Conservation (phyloP, 2,888 invertebrate species). For the Caenorhabditis angaria region DNA sequence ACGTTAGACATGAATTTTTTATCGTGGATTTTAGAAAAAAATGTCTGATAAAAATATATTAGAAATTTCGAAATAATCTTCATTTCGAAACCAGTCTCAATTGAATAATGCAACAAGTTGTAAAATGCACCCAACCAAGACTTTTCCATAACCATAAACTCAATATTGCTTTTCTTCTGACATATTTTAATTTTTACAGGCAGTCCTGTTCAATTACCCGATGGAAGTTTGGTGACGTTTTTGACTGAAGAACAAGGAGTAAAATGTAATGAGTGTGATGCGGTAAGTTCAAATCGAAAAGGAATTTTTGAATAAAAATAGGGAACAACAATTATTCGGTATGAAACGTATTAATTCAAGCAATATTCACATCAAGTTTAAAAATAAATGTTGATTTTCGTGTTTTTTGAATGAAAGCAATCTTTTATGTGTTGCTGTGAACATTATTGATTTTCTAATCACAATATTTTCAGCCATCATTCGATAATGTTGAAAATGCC, state of each 20-base stretch:
- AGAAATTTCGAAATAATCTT: not conserved
- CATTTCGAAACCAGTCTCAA: not conserved
- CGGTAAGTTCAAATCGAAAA: conserved; percentile 23
- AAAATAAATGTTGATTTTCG: no score
- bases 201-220: conserved; percentile 51
- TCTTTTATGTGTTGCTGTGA: no score
- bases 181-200: conserved; percentile 49
- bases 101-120: not conserved
- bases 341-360: no score
- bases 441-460: conserved; percentile 15
- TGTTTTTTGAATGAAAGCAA: no score
- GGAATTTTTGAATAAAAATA: not conserved
- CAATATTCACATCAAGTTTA: no score
- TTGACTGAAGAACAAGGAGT: conserved; percentile 61
- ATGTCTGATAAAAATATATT: not conserved
- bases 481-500: conserved; percentile 52
- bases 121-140: conserved; percentile 2
- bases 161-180: no score
- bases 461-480: conserved; percentile 15
- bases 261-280: conserved; percentile 61
- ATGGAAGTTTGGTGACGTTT: conserved; percentile 58
- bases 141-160: not conserved
- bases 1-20: no score
- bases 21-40: not conserved
- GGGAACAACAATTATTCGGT: conserved; percentile 6